Base-by-base conservation (phyloP, 1,140 invertebrate genomes). In the Pogonognathellus flavescens region DNA sequence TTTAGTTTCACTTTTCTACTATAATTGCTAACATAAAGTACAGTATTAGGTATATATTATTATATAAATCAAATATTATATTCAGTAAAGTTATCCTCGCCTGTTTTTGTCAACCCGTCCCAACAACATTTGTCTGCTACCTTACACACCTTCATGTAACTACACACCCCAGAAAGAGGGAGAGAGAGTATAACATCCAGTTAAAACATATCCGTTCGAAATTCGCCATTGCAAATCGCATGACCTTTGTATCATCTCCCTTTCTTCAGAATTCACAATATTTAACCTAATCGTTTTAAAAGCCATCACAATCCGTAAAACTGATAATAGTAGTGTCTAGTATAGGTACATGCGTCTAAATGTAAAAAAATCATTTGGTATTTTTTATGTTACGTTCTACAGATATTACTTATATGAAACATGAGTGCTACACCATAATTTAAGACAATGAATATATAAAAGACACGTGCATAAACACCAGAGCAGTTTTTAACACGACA, bases 271-370 rank as follows among this genome's bases (percentile, higher is more conserved):
- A 41, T 76, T n/a, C n/a, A n/a, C n/a, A 50, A 25, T 66, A 16
- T 31, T 76, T 49, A 50, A 72, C 16, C 11, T 57, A 57, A 57
- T n/a, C 53, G 11, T 57, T 50, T 41, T 49, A 41, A 41, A 76
- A 76, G 70, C 70, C 70, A 76, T 76, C 70, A 76, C 70, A 76
- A 49, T 76, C 70, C 41, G 70, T 76, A 76, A 76, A 76, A 76
- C 49, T 31, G n/a, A 14, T 76, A 76, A 76, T 76, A 13, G 16
- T 49, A 50, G n/a, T 49, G 70, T 41, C 31, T 76, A 13, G 16
- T 49, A 50, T n/a, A 76, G 70, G 70, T 76, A 76, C 70, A 50
- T 76, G 41, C 70, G 70, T 76, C 41, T 76, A 76, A 76, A 76
- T 76, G 70, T 76, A 76, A 76, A 76, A 70, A 76, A 76, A 76